Percentiles rank a stretch among this genome's conserved stretches.
These are phyloP conservation scores for Cheirogaleus major DNA, from an alignment of 2,797 vertebrate species.

Conservation along the genomic window DNA sequence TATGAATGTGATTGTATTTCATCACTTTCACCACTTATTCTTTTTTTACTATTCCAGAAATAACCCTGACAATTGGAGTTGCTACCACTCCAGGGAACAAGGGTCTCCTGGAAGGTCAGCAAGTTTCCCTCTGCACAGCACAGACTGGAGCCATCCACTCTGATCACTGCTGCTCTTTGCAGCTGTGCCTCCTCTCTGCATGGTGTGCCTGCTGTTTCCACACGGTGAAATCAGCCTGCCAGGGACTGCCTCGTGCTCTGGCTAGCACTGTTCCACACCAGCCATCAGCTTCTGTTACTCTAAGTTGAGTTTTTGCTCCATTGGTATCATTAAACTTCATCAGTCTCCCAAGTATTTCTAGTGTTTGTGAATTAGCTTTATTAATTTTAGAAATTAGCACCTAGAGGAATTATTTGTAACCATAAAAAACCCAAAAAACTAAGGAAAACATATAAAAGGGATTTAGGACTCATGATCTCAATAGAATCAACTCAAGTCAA, in stretches of 20 bases:
- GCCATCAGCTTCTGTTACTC: not conserved
- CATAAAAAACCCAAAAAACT: not conserved
- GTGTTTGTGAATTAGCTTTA: conserved; percentile 66
- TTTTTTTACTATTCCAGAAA: not conserved
- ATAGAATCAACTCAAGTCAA: not conserved
- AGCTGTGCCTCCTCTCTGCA: not conserved
- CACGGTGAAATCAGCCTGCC: not conserved
- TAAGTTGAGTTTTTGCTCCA: not conserved
- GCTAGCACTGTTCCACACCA: not conserved
- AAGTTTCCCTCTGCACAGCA: no score
- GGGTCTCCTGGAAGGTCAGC: not conserved
- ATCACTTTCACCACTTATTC: not conserved
- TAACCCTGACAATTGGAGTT: not conserved
- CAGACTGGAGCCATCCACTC: not conserved
- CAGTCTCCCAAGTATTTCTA: conserved; percentile 40
- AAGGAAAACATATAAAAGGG: not conserved
- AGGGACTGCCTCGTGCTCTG: not conserved
- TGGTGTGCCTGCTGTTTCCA: not conserved
- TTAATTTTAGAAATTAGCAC: conserved; percentile 67
- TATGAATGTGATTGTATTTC: not conserved
- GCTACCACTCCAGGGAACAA: not conserved
- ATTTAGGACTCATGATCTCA: not conserved
- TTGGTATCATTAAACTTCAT: conserved; percentile 43
- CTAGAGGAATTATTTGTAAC: conserved; percentile 57
- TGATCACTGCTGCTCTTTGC: not conserved